phyloP scores from a whole-genome alignment of 37 sponge, comb jelly and placozoan genomes.

The Hexactinellida sp. region DNA sequence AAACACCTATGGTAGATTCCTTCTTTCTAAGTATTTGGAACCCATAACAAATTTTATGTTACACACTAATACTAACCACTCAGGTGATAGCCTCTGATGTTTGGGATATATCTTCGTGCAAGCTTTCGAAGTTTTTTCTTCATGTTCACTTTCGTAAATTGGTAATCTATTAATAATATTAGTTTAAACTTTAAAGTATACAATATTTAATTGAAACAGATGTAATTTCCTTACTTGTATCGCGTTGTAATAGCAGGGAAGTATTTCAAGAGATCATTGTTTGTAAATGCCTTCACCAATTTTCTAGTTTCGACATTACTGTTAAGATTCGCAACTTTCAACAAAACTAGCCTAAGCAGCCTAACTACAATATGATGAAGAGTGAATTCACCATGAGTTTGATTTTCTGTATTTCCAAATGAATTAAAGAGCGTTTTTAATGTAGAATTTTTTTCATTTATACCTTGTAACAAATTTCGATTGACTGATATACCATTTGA shows the following conservation, averaged over 20 bases:
- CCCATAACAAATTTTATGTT: too few species aligned
- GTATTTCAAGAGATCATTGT: background rate
- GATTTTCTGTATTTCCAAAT: background rate
- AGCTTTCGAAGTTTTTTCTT: background rate
- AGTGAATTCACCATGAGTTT: background rate
- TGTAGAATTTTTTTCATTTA: background rate
- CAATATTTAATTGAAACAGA: background rate
- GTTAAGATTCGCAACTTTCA: background rate
- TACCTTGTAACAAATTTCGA: background rate
- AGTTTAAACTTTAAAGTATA: background rate
- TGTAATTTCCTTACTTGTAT: background rate
- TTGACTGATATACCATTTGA: background rate
- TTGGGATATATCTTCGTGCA: too few species aligned
- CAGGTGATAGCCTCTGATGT: too few species aligned
- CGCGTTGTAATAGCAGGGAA: background rate
- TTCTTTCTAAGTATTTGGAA: background rate
- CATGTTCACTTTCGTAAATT: background rate
- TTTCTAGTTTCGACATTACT: background rate
- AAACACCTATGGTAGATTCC: background rate
- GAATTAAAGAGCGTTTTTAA: background rate
- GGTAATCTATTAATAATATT: background rate
- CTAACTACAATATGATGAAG: background rate
- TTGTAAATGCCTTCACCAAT: background rate
- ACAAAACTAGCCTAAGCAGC: background rate
- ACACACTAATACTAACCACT: too few species aligned